Percentiles rank a stretch among this genome's conserved stretches.
phyloP scores from a whole-genome alignment of 1,140 invertebrate genomes.

The Drosophila grimshawi region DNA sequence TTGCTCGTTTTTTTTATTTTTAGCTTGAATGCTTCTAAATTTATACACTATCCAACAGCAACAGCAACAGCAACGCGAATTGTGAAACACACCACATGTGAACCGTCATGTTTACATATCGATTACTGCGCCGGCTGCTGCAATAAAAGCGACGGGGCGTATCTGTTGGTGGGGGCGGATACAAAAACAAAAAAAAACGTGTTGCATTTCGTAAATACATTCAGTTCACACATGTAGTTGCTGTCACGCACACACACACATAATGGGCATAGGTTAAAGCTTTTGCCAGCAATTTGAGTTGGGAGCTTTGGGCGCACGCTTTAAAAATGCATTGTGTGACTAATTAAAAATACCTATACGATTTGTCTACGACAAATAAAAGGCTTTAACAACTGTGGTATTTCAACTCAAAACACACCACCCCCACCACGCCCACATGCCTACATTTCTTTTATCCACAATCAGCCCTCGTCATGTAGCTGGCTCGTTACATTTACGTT shows the following conservation, averaged over 20 bases:
- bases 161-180: slow-evolving; percentile 10
- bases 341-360: slow-evolving; percentile 72
- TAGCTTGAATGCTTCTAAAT: slow-evolving; percentile 67
- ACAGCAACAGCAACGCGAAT: slow-evolving; percentile 23
- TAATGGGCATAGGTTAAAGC: slow-evolving; percentile 43
- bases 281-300: slow-evolving; percentile 30
- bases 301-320: slow-evolving; percentile 34
- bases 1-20: slow-evolving; percentile 24
- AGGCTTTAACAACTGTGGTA: slow-evolving; percentile 68
- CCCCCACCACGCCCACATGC: background rate
- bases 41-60: slow-evolving; percentile 55
- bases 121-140: slow-evolving; percentile 61
- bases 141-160: slow-evolving; percentile 61
- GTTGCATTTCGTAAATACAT: slow-evolving; percentile 60
- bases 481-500: slow-evolving; percentile 75
- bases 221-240: background rate
- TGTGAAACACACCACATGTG: slow-evolving; percentile 25
- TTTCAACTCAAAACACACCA: slow-evolving; percentile 17
- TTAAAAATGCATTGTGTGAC: slow-evolving; percentile 53
- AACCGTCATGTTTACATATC: slow-evolving; percentile 79
- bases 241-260: slow-evolving; percentile 4
- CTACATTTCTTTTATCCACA: background rate
- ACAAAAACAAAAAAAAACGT: slow-evolving; percentile 49
- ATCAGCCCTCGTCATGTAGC: slow-evolving; percentile 47
- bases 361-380: slow-evolving; percentile 66